Percentiles rank a stretch among this genome's conserved stretches.
Conservation (phyloP, 2,113 vertebrate genomes). For the Entelurus aequoreus region DNA sequence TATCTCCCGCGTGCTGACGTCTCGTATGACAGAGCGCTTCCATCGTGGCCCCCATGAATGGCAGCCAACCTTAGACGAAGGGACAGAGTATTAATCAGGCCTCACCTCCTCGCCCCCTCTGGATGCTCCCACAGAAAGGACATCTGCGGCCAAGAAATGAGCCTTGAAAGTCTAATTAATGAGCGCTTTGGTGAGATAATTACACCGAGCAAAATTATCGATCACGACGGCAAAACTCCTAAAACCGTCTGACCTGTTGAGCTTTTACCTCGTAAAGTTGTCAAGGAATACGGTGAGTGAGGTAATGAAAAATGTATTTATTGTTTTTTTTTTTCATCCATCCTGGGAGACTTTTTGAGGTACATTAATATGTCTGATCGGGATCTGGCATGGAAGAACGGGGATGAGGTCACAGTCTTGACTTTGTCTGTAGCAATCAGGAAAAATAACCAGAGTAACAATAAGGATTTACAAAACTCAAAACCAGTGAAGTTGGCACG, state of each 20-base stretch:
- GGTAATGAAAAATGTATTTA: constrained; percentile 39
- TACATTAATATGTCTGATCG: constrained; percentile 8
- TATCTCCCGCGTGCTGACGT: constrained; percentile 50
- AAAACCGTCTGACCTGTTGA: constrained; percentile 43
- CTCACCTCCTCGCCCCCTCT: constrained; percentile 14
- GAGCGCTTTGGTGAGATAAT: constrained; percentile 64
- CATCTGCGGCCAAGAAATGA: constrained; percentile 60
- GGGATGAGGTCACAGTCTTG: neutral
- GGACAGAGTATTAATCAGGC: constrained; percentile 62
- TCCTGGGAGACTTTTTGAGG: constrained; percentile 26
- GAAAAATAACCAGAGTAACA: neutral
- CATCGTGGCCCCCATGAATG: constrained; percentile 49
- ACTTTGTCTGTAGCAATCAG: neutral
- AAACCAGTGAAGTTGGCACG: too few relatives aligned
- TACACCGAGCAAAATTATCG: constrained; percentile 65
- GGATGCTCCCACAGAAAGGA: constrained; percentile 34
- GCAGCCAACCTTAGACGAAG: constrained; percentile 46
- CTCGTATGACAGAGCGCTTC: constrained; percentile 45
- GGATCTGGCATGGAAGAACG: neutral
- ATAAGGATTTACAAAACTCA: too few relatives aligned
- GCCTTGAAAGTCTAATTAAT: constrained; percentile 70
- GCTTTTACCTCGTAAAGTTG: constrained; percentile 42
- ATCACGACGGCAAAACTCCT: constrained; percentile 55
- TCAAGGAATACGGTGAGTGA: constrained; percentile 51
- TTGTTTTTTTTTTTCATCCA: constrained; percentile 7